Evolutionary conservation across 2,888 invertebrate genomes (phyloP).

Genomic region (Caenorhabditis becei): DNA sequence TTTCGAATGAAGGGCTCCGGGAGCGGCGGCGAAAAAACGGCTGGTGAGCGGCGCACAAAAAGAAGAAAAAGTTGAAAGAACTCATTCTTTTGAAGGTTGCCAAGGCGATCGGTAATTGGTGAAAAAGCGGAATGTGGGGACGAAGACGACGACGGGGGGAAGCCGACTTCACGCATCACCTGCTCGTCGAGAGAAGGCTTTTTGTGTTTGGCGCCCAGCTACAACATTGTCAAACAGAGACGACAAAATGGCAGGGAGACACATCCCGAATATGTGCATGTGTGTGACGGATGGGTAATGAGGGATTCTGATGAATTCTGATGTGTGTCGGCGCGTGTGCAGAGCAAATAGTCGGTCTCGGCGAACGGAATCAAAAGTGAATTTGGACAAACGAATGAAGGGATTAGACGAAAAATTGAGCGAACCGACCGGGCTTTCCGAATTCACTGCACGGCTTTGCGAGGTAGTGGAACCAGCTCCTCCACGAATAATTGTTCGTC

Average conservation of each 20-base stretch:
- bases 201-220: conserved; percentile 32
- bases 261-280: conserved; percentile 35
- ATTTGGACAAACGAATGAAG: not conserved
- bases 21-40: not conserved
- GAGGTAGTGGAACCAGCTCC: conserved; percentile 2
- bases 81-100: conserved; percentile 19
- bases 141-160: conserved; percentile 10
- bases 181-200: conserved; percentile 29
- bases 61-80: conserved; percentile 26
- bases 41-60: not conserved
- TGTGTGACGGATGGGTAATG: conserved; percentile 43
- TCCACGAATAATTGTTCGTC: conserved; percentile 19
- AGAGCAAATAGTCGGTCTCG: conserved; percentile 9
- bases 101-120: conserved; percentile 36
- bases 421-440: not conserved
- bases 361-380: conserved; percentile 7
- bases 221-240: conserved; percentile 22
- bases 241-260: conserved; percentile 5
- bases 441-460: not conserved
- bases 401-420: no score
- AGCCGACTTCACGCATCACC: conserved; percentile 53
- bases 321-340: conserved; percentile 10
- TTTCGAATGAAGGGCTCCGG: not conserved
- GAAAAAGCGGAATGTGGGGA: conserved; percentile 6
- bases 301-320: conserved; percentile 51